Base-by-base conservation (phyloP, 2,113 vertebrate genomes). In the sheep (Ovis aries) region DNA sequence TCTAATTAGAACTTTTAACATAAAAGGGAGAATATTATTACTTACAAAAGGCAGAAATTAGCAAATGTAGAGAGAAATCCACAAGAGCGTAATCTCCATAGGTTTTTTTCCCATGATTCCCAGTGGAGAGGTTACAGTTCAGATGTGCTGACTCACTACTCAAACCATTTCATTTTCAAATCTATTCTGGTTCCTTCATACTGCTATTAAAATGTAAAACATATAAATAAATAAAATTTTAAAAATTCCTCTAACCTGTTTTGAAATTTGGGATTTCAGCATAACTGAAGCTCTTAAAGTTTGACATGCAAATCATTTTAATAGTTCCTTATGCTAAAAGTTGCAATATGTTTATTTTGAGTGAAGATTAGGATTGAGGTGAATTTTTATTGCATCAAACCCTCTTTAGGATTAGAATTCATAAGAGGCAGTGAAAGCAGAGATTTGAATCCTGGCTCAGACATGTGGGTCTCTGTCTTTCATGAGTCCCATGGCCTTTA, bases 321-420 rank as follows among this genome's bases (percentile, higher is more conserved):
- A 36, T 88, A 29, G 7, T 91, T 93, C 11, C n/a, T 88, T 82
- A 31, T 11, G 15, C n/a, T 82, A 48, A 90, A 94, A 83, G 74
- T 71, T 94, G 6, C 29, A 90, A 36, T 71, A 45, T 80, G 36
- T 95, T 95, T 67, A 84, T 94, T 97, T 97, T 17, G 45, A 90
- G 12, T 29, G 27, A 88, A 40, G 7, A 85, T 94, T 27, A 85
- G 11, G 43, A 95, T 90, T 90, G 31, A 94, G 74, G 17, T 50
- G 7, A 59, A 50, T 59, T 88, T 86, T 97, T 78, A 60, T 77
- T 14, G 88, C 74, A 31, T 40, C 80, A 84, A 43, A 50, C 33
- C 64, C 36, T 88, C 52, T 74, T 80, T 45, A 94, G 71, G 15
- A 87, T 10, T 13, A 89, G 77, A 95, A 84, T 83, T 92, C 27